Evolutionary conservation across 2,797 vertebrate species (phyloP), one percentile per base, ranked within the genome.

Genomic region (Spheniscus humboldti): DNA sequence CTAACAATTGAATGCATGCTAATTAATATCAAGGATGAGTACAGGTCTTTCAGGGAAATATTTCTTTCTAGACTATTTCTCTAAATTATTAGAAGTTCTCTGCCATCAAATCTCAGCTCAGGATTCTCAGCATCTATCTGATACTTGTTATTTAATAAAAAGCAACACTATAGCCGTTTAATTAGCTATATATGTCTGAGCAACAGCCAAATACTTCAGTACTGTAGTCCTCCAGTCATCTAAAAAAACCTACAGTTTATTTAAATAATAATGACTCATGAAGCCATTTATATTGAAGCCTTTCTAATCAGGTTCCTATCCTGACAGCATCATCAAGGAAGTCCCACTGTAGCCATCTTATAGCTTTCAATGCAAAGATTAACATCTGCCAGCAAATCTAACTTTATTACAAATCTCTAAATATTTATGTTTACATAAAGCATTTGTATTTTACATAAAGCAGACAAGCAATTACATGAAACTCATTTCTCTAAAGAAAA

Each of bases 381-480:
- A 66, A 1, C 27, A 80, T 69, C 84, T 53, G 53, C n/a, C 30
- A 89, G 48, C n/a, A 91, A 82, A 87, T 59, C 57, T 81, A 55
- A 78, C 19, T 71, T 88, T 7, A 60, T 48, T 73, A 81, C 81
- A 93, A 81, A 85, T 89, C 48, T 82, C 28, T 67, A 94, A 76
- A 83, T 80, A 90, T 80, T 95, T 94, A 67, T 45, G 31, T 88
- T 94, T 92, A 79, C 14, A 82, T 41, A 91, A 82, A 82, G 27
- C 16, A 69, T 75, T 92, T 78, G 18, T 76, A 79, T 52, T 79
- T 94, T 76, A 81, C 22, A 67, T 56, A 82, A 79, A 76, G 31
- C 67, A 91, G 86, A 86, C 56, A 85, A 77, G 83, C 30, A 82
- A 87, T 48, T 69, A 91, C 88, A 92, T 9, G 66, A 96, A 96